A percentile compares a stretch with the other conserved stretches of the same genome.
Conservation (phyloP, 1,140 invertebrate species). For the Gonioctena quinquepunctata region DNA sequence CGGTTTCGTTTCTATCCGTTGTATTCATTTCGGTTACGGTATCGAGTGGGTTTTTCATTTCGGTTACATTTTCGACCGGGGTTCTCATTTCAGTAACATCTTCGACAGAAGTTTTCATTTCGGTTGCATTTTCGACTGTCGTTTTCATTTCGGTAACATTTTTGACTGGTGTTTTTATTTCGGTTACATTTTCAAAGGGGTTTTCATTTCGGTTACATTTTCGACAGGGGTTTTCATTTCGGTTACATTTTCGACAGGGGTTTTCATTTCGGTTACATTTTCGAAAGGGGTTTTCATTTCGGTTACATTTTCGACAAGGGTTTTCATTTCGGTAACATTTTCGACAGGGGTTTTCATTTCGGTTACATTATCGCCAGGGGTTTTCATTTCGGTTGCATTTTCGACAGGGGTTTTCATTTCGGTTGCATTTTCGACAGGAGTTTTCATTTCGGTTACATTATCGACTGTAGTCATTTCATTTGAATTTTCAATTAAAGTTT, state of each 20-base stretch:
- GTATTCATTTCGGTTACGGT: not conserved
- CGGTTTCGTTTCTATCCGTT: not conserved
- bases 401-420: not conserved
- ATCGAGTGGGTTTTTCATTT: not conserved
- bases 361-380: not conserved
- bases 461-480: not conserved
- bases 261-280: not conserved
- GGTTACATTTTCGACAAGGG: not conserved
- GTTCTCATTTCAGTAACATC: not conserved
- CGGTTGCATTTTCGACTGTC: not conserved
- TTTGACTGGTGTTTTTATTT: not conserved
- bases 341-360: not conserved
- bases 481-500: not conserved
- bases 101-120: not conserved
- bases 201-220: not conserved
- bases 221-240: not conserved
- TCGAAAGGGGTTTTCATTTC: not conserved
- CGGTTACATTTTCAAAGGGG: not conserved
- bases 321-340: not conserved
- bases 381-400: not conserved
- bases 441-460: not conserved
- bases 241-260: too few relatives aligned
- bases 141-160: not conserved
- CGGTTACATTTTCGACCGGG: not conserved
- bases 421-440: not conserved